A percentile compares a stretch with the other conserved stretches of the same genome.
phyloP scores from a whole-genome alignment of 2,797 vertebrate species.

The Microctenopoma steveboyesi region DNA sequence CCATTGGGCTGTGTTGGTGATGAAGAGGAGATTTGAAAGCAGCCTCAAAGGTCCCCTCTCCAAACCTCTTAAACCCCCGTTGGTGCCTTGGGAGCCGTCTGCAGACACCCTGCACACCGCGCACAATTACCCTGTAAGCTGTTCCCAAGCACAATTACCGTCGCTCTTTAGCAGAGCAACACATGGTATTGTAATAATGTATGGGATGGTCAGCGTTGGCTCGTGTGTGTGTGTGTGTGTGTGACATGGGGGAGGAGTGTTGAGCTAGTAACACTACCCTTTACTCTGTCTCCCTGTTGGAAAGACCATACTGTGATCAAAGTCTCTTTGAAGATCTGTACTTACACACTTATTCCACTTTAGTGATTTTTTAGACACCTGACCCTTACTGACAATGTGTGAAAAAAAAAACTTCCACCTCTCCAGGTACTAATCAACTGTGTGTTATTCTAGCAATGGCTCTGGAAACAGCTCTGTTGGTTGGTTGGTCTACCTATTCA shows the following conservation, averaged over 20 bases:
- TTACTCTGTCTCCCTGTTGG: constrained; percentile 47
- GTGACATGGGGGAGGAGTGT: constrained; percentile 15
- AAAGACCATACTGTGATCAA: constrained; percentile 65
- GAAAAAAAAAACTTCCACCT: constrained; percentile 1
- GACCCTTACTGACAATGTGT: constrained; percentile 5
- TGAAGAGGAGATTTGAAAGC: constrained; percentile 63
- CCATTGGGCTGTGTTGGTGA: constrained; percentile 47
- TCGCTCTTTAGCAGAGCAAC: constrained; percentile 58
- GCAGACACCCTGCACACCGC: constrained; percentile 56
- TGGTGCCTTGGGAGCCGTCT: constrained; percentile 56
- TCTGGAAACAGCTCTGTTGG: background rate
- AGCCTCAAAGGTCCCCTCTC: constrained; percentile 51
- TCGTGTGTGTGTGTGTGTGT: constrained; percentile 35
- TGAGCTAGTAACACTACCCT: constrained; percentile 61
- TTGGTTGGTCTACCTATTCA: background rate
- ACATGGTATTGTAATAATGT: constrained; percentile 69
- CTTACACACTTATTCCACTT: constrained; percentile 32
- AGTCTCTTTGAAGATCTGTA: constrained; percentile 68
- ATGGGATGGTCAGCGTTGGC: constrained; percentile 53
- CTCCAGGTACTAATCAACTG: background rate
- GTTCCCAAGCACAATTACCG: constrained; percentile 64
- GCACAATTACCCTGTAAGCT: constrained; percentile 74
- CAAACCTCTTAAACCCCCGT: constrained; percentile 48
- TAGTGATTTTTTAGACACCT: constrained; percentile 2
- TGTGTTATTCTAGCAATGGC: background rate